phyloP scores from a whole-genome alignment of 2,797 vertebrate species.

The Acomys russatus region DNA sequence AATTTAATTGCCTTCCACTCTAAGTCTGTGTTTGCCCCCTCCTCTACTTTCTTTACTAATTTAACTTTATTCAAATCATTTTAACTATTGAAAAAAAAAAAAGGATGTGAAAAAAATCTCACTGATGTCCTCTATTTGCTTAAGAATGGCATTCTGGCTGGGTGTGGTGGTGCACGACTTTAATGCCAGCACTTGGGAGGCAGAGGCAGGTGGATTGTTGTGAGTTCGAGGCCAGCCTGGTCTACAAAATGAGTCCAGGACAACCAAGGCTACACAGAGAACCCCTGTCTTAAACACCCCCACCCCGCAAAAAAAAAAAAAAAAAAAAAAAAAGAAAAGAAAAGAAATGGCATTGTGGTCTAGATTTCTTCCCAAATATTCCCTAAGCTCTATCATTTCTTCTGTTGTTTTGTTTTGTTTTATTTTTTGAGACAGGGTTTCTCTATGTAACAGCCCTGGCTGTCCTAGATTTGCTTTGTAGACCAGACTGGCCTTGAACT shows the following conservation, averaged over 20 bases:
- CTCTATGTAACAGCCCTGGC: too few species aligned
- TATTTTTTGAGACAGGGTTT: background rate
- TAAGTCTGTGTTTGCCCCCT: background rate
- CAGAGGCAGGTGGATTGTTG: too few species aligned
- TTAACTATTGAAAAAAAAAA: constrained; percentile 35
- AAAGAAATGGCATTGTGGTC: background rate
- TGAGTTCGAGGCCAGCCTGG: too few species aligned
- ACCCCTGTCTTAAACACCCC: too few species aligned
- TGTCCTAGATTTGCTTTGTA: too few species aligned
- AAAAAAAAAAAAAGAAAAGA: too few species aligned
- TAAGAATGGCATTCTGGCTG: background rate
- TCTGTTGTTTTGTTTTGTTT: background rate
- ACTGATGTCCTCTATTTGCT: background rate
- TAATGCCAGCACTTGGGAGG: too few species aligned
- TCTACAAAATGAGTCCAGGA: too few species aligned
- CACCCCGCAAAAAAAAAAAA: too few species aligned
- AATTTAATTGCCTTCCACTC: background rate
- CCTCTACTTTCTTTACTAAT: background rate
- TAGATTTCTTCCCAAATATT: constrained; percentile 26
- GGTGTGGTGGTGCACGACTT: too few species aligned
- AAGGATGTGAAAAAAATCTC: background rate
- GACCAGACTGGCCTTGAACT: too few species aligned
- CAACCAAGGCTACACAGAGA: too few species aligned
- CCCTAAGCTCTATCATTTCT: background rate
- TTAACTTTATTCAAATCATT: background rate